Evolutionary conservation across 2,113 vertebrate species (phyloP).

Genomic region (Macquaria australasica): DNA sequence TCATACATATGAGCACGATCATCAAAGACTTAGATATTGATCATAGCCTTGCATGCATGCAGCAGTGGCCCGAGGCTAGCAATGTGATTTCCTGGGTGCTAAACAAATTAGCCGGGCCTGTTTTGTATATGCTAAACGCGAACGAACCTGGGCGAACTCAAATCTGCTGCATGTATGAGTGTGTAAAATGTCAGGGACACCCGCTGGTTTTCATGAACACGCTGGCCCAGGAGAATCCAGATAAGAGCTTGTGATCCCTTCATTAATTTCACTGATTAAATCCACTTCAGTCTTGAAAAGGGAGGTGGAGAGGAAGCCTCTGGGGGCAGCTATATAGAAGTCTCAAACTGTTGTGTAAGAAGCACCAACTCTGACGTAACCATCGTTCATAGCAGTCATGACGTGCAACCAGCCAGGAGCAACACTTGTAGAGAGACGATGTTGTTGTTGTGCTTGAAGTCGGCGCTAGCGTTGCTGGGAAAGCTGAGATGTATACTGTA

Average conservation of each 20-base stretch:
- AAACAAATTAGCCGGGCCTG: slow-evolving; percentile 29
- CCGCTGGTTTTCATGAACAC: neutral
- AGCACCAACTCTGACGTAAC: neutral
- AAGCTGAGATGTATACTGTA: too few relatives aligned
- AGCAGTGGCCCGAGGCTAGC: slow-evolving; percentile 9
- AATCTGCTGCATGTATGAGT: neutral
- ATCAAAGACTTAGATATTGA: slow-evolving; percentile 68
- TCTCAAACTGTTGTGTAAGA: neutral
- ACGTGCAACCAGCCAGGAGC: too few relatives aligned
- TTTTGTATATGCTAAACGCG: neutral
- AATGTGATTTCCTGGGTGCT: slow-evolving; percentile 48
- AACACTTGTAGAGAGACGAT: too few relatives aligned
- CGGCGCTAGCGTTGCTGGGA: too few relatives aligned
- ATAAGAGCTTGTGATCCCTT: slow-evolving; percentile 1
- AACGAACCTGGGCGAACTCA: neutral
- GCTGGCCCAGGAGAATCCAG: neutral
- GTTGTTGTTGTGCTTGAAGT: too few relatives aligned
- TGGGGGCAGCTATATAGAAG: neutral
- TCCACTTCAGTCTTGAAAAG: neutral
- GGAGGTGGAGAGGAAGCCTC: too few relatives aligned
- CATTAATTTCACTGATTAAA: slow-evolving; percentile 23
- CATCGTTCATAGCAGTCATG: too few relatives aligned
- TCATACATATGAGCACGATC: neutral
- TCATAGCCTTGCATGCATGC: slow-evolving; percentile 7
- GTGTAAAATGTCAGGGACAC: neutral